These are phyloP conservation scores for Catamblyrhynchus diadema DNA, from an alignment of 2,797 vertebrate species.

Conservation along the genomic window DNA sequence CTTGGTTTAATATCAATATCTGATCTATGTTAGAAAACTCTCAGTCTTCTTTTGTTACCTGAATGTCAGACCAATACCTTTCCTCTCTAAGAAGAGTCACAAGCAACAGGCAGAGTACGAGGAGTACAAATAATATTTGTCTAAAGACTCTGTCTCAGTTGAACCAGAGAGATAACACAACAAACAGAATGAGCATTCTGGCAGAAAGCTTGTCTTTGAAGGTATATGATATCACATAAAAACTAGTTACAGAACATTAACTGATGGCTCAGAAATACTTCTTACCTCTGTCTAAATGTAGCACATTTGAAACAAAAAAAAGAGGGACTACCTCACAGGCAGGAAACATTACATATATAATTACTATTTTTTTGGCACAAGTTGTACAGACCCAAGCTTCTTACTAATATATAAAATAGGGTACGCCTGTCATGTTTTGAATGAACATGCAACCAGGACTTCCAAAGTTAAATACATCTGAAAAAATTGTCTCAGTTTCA, in stretches of 20 bases:
- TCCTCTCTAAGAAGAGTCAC: not conserved
- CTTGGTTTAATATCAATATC: not conserved
- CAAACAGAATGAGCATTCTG: not conserved
- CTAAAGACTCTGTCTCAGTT: not conserved
- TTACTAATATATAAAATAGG: constrained; percentile 27
- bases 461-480: constrained; percentile 61
- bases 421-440: constrained; percentile 53
- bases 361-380: constrained; percentile 47
- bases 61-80: not conserved
- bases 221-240: not conserved
- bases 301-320: constrained; percentile 66
- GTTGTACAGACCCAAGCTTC: constrained; percentile 1
- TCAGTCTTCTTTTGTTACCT: not conserved
- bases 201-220: constrained; percentile 48
- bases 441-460: constrained; percentile 46
- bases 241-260: constrained; percentile 42
- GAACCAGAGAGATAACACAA: constrained; percentile 10
- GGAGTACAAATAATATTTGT: not conserved
- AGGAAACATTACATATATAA: constrained; percentile 72
- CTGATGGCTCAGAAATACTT: constrained; percentile 68
- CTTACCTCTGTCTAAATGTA: constrained; percentile 68
- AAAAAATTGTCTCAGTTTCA: constrained; percentile 30
- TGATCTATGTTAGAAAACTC: not conserved
- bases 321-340: constrained; percentile 44
- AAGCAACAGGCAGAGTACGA: not conserved